Percentiles rank a stretch among this genome's conserved stretches.
These are phyloP conservation scores for Paracanthobrama guichenoti DNA, from an alignment of 2,113 vertebrate genomes.

Conservation along the genomic window DNA sequence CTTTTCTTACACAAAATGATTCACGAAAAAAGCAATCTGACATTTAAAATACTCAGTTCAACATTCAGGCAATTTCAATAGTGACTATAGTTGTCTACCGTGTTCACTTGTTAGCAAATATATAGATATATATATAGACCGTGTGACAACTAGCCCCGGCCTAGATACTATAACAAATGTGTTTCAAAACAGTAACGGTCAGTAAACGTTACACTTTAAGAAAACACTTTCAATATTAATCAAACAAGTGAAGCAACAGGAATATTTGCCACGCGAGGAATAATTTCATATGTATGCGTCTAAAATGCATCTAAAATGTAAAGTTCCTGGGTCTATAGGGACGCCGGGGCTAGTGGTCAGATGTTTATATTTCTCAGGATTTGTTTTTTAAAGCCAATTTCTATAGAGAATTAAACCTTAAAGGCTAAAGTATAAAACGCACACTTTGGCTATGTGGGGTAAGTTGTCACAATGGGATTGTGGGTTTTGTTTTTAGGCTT, in stretches of 20 bases:
- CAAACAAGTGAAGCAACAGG: not conserved
- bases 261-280: not conserved
- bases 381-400: not conserved
- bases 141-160: constrained; percentile 12
- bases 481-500: no score
- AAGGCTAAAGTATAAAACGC: not conserved
- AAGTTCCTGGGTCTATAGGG: not conserved
- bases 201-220: not conserved
- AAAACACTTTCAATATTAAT: not conserved
- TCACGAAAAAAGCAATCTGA: not conserved
- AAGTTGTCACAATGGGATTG: not conserved
- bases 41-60: not conserved
- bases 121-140: not conserved
- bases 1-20: not conserved
- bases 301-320: not conserved
- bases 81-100: not conserved
- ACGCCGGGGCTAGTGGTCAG: not conserved
- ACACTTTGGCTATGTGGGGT: no score
- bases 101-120: not conserved
- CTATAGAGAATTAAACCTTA: no score
- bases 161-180: not conserved
- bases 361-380: not conserved
- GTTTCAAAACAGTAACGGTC: not conserved
- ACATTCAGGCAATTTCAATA: not conserved
- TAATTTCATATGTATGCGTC: not conserved